Conservation (phyloP, 1,140 invertebrate genomes). For the Hycleus phaleratus region DNA sequence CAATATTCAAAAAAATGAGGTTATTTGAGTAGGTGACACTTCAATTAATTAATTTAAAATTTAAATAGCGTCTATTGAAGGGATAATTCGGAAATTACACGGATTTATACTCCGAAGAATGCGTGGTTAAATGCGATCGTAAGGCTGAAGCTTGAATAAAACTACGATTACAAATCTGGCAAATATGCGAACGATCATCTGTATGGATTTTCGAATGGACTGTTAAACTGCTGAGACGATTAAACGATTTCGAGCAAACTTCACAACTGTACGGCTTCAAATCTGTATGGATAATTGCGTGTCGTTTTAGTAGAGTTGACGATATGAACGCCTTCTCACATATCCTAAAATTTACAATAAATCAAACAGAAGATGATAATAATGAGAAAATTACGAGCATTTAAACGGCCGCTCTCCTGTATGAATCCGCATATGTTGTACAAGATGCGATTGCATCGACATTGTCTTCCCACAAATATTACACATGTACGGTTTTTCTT, state of each 20-base stretch:
- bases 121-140: slow-evolving; percentile 48
- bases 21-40: too few relatives aligned
- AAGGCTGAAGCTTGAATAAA: slow-evolving; percentile 58
- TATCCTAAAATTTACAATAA: slow-evolving; percentile 26
- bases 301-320: slow-evolving; percentile 62
- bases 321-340: slow-evolving; percentile 59
- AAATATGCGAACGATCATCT: slow-evolving; percentile 60
- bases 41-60: too few relatives aligned
- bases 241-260: slow-evolving; percentile 44
- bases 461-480: slow-evolving; percentile 30
- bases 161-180: slow-evolving; percentile 55
- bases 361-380: slow-evolving; percentile 2
- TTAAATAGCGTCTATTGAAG: too few relatives aligned
- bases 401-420: slow-evolving; percentile 53
- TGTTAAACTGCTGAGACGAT: slow-evolving; percentile 38
- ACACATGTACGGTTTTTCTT: slow-evolving; percentile 34
- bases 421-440: slow-evolving; percentile 49
- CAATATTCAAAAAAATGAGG: too few relatives aligned
- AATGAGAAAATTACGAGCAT: slow-evolving; percentile 33
- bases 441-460: slow-evolving; percentile 31
- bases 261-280: slow-evolving; percentile 42
- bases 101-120: slow-evolving; percentile 9
- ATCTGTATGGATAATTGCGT: slow-evolving; percentile 68
- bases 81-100: neutral
- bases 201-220: slow-evolving; percentile 51